These are phyloP conservation scores for Danaus chrysippus DNA, from an alignment of 2,888 invertebrate species.

Conservation along the genomic window DNA sequence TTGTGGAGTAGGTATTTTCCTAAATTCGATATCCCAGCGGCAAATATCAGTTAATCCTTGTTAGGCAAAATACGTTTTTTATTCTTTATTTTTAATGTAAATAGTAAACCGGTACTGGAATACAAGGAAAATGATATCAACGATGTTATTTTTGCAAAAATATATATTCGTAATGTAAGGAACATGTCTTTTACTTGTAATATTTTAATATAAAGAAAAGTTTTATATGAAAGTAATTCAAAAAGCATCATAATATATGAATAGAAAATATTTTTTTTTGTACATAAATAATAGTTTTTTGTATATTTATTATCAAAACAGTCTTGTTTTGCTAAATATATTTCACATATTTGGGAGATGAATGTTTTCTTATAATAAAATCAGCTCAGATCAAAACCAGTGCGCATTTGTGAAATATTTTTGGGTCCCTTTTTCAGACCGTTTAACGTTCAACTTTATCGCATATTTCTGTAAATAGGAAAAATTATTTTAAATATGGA, in stretches of 20 bases:
- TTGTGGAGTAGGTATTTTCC: constrained; percentile 31
- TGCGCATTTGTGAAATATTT: constrained; percentile 20
- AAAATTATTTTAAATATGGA: constrained; percentile 29
- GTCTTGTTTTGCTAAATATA: not conserved
- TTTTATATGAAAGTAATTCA: no score
- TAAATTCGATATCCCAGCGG: constrained; percentile 29
- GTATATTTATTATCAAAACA: no score
- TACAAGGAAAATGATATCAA: no score
- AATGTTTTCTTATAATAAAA: constrained; percentile 23
- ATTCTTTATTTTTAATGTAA: not conserved
- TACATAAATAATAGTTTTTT: no score
- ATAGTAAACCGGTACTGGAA: no score
- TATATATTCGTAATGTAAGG: no score
- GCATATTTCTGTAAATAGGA: constrained; percentile 32
- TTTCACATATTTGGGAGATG: not conserved
- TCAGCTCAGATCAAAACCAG: constrained; percentile 9
- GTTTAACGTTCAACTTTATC: constrained; percentile 31
- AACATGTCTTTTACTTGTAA: no score
- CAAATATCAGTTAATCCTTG: constrained; percentile 1
- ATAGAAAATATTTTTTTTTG: no score
- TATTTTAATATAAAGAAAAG: no score
- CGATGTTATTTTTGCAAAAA: no score
- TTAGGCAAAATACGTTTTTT: not conserved
- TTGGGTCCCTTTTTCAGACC: constrained; percentile 21
- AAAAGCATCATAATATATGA: no score